These are phyloP conservation scores for Sebastes nivosus DNA, from an alignment of 2,797 vertebrate species.

Conservation along the genomic window DNA sequence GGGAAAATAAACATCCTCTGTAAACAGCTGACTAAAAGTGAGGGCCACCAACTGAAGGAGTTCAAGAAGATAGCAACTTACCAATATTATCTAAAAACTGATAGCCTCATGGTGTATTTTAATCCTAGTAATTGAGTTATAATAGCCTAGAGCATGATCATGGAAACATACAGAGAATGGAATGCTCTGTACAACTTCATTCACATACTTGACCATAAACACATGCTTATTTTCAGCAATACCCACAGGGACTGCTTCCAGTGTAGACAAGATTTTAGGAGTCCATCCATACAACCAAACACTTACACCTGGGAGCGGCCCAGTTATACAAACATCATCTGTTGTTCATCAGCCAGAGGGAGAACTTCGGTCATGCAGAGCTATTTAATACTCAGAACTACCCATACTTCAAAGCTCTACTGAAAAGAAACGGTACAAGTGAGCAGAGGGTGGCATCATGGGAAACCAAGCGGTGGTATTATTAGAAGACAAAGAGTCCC, in stretches of 20 bases:
- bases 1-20: not conserved
- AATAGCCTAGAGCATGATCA: not conserved
- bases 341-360: not conserved
- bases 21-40: not conserved
- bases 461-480: slow-evolving; percentile 28
- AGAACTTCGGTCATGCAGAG: not conserved
- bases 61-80: not conserved
- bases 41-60: not conserved
- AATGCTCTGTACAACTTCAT: not conserved
- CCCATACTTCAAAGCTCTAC: not conserved
- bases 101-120: not conserved
- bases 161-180: not conserved
- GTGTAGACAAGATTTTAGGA: not conserved
- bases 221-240: not conserved
- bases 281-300: not conserved
- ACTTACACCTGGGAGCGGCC: not conserved
- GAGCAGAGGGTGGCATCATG: not conserved
- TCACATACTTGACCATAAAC: not conserved
- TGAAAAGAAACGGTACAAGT: not conserved
- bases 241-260: not conserved
- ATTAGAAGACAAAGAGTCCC: slow-evolving; percentile 29
- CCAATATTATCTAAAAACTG: not conserved
- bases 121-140: not conserved
- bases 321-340: not conserved
- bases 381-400: not conserved